Base-by-base conservation (phyloP, 2,113 vertebrate species). In the Brachypodius melanocephalos region DNA sequence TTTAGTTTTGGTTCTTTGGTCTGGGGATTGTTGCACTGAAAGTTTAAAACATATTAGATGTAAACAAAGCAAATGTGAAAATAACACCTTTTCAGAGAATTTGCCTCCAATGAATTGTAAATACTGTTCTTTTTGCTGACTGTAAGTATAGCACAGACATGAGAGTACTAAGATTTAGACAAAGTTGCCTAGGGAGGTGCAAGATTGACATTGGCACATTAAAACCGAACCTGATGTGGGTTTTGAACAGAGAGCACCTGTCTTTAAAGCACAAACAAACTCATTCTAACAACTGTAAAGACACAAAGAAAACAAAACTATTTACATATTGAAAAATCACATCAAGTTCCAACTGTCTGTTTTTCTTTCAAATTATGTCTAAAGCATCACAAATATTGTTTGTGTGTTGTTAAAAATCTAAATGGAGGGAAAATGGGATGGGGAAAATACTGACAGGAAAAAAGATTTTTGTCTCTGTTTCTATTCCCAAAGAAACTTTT, bases 1-100 rank as follows among this genome's bases (percentile, higher is more conserved):
- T 98, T 97, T 46, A 99, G 93, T 96, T 99, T 99, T 36, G 99
- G 99, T 96, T 99, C 99, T 97, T 99, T 99, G 76, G 99, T 99
- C 94, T 98, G 99, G 32, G 99, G 99, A 94, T 99, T 99, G 97
- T 99, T 99, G 95, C 99, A 99, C 99, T 99, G 94, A 36, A 96
- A 93, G 32, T 93, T 95, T 62, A 86, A 97, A 94, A 94, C 6
- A 91, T 26, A 81, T 14, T 12, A 75, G 40, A 68, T 82, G 85
- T 84, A 80, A 82, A 67, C 31, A 90, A 91, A 75, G 43, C 24
- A 74, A 32, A 82, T 34, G 32, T 38, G 72, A 76, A 68, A 83
- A 42, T 26, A 63, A 13, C 34, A 76, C 14, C 14, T 19, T 42
- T 28, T 19, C 31, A 40, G 83, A n/a, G 68, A 77, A 71, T 22